Evolutionary conservation across 2,797 vertebrate genomes (phyloP).

Genomic region (Gallinago nigripennis): DNA sequence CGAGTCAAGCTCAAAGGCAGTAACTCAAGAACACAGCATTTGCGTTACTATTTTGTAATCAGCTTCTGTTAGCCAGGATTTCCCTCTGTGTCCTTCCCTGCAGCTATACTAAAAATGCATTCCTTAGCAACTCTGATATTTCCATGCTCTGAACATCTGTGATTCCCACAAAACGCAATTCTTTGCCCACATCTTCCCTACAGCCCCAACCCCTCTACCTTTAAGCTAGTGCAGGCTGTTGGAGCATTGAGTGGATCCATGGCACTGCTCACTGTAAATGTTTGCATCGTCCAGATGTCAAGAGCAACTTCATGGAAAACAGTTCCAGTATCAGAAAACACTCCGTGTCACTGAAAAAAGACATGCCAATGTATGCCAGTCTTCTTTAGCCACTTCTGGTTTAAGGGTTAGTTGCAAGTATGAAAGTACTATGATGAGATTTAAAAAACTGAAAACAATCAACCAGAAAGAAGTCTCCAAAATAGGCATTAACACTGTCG

Average conservation of each 20-base stretch:
- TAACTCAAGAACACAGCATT: background rate
- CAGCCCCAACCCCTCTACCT: background rate
- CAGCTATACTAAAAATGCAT: background rate
- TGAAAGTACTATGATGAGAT: background rate
- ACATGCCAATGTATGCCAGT: background rate
- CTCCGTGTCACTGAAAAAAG: background rate
- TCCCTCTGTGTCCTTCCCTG: background rate
- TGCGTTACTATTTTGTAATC: background rate
- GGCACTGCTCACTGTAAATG: background rate
- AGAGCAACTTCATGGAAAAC: background rate
- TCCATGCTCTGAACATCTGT: background rate
- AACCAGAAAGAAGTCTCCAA: background rate
- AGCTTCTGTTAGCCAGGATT: background rate
- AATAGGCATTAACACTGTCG: background rate
- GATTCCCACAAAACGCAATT: background rate
- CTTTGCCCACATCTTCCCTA: background rate
- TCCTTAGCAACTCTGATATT: fast-evolving
- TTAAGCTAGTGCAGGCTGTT: background rate
- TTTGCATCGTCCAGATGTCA: background rate
- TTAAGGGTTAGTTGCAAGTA: background rate
- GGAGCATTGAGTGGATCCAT: fast-evolving
- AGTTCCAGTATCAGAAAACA: background rate
- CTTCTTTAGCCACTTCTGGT: background rate
- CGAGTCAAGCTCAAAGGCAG: background rate
- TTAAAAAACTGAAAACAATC: background rate